phyloP scores from a whole-genome alignment of 2,888 invertebrate genomes.

The Pseudolycoriella hygida region DNA sequence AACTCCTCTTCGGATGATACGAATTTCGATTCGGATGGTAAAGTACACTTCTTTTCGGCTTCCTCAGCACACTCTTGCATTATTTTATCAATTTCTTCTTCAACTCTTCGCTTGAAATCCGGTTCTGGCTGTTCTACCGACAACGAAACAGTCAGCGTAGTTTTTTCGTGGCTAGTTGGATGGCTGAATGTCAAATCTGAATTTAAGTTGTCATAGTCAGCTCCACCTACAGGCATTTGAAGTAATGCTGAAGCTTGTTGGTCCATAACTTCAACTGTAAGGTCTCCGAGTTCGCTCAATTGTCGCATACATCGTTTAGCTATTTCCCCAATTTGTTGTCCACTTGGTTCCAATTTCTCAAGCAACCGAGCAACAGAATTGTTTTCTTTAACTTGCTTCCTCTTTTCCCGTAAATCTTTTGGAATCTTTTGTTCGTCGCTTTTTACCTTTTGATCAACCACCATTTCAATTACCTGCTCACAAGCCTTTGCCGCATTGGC shows the following conservation, averaged over 20 bases:
- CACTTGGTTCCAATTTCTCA: constrained; percentile 34
- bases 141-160: neutral
- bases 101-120: neutral
- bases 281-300: constrained; percentile 19
- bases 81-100: constrained; percentile 25
- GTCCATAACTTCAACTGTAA: constrained; percentile 23
- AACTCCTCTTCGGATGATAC: neutral
- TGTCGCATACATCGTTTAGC: constrained; percentile 31
- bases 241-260: constrained; percentile 19
- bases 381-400: neutral
- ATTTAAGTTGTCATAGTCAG: constrained; percentile 29
- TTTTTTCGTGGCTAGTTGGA: neutral
- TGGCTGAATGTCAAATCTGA: constrained; percentile 17
- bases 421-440: neutral
- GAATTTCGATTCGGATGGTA: neutral
- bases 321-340: constrained; percentile 32
- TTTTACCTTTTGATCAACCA: neutral
- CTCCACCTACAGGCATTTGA: constrained; percentile 16
- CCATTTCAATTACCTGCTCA: neutral
- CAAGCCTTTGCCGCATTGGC: neutral
- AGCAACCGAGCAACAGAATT: constrained; percentile 17
- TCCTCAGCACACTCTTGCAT: constrained; percentile 27
- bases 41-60: constrained; percentile 12
- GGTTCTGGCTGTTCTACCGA: neutral
- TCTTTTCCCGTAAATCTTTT: no score